phyloP scores from a whole-genome alignment of 2,888 invertebrate species.

The Hypselothyrea guttata region DNA sequence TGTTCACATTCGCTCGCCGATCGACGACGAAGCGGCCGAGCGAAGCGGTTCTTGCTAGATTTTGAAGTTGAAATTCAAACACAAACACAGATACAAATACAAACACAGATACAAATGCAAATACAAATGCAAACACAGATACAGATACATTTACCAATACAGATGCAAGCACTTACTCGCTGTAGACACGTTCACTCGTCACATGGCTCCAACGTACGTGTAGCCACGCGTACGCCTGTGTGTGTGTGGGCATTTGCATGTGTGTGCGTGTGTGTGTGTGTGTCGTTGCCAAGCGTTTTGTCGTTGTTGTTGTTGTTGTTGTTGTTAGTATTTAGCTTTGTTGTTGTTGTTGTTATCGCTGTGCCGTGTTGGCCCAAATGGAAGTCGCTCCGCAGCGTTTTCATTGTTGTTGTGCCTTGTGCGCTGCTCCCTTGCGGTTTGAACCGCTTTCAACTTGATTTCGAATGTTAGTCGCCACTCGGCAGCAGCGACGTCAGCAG shows the following conservation, averaged over 20 bases:
- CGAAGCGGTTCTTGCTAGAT: constrained; percentile 39
- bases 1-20: constrained; percentile 45
- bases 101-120: no score
- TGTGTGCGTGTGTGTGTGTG: constrained; percentile 4
- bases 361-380: constrained; percentile 45
- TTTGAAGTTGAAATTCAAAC: constrained; percentile 28
- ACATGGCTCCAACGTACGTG: constrained; percentile 31
- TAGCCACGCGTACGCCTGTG: not conserved
- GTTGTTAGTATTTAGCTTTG: constrained; percentile 14
- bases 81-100: no score
- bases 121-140: no score
- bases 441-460: constrained; percentile 73
- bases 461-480: constrained; percentile 38
- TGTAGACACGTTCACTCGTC: constrained; percentile 28
- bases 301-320: constrained; percentile 27
- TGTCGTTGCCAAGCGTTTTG: constrained; percentile 29
- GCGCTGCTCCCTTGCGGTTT: constrained; percentile 53
- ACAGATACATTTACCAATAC: no score
- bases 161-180: no score
- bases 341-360: constrained; percentile 26
- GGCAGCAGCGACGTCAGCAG: constrained; percentile 17
- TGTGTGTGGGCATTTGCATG: constrained; percentile 6
- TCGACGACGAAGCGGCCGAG: no score
- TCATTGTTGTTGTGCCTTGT: constrained; percentile 26
- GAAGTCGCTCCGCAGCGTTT: constrained; percentile 14